phyloP scores from a whole-genome alignment of 2,888 invertebrate genomes.

The Folsomia candida region DNA sequence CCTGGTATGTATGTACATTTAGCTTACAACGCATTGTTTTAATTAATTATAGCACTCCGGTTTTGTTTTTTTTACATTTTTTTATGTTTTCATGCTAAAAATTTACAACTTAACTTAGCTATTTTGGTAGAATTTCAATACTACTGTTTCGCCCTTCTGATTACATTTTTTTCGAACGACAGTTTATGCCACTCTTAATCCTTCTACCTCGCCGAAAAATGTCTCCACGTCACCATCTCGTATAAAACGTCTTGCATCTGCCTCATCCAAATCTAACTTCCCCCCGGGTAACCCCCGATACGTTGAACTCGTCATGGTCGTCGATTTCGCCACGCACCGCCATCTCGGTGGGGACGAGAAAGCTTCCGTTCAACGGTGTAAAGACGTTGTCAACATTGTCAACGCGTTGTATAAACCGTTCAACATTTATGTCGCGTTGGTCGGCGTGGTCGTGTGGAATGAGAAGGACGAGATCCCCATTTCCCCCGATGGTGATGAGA shows the following conservation, averaged over 20 bases:
- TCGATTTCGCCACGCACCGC: slow-evolving; percentile 79
- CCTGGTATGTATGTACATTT: too few species aligned
- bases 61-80: too few species aligned
- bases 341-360: slow-evolving; percentile 71
- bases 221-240: too few species aligned
- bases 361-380: slow-evolving; percentile 77
- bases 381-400: slow-evolving; percentile 92
- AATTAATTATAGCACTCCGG: too few species aligned
- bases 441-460: slow-evolving; percentile 96
- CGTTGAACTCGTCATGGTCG: slow-evolving; percentile 84
- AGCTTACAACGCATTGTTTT: too few species aligned
- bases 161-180: too few species aligned
- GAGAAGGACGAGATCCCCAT: slow-evolving; percentile 81
- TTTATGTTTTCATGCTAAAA: too few species aligned
- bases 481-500: slow-evolving; percentile 78
- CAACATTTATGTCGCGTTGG: slow-evolving; percentile 91
- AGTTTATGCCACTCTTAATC: not conserved
- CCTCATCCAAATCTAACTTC: slow-evolving; percentile 53
- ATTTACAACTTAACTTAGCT: too few species aligned
- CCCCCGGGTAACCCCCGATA: slow-evolving; percentile 70
- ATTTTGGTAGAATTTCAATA: not conserved
- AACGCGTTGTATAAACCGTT: slow-evolving; percentile 93
- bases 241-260: slow-evolving; percentile 64
- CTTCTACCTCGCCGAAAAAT: not conserved
- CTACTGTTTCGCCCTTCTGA: too few species aligned